These are phyloP conservation scores for Matsumyia berberina DNA, from an alignment of 2,888 invertebrate species.

Conservation along the genomic window DNA sequence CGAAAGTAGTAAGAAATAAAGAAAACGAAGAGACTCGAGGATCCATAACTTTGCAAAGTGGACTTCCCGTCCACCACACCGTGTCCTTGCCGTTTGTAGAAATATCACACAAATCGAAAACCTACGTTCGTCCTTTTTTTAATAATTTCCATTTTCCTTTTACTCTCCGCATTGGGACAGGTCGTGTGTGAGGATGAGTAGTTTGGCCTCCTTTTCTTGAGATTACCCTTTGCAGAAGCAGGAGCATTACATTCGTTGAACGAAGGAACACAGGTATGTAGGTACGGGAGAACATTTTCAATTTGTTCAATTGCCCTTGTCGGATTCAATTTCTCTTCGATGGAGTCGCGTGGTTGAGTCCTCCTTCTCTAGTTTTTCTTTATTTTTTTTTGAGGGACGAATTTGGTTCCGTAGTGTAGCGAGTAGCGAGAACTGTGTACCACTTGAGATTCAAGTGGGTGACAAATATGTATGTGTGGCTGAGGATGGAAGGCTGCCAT, in stretches of 20 bases:
- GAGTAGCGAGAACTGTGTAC: conserved; percentile 33
- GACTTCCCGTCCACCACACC: conserved; percentile 43
- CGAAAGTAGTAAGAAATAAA: conserved; percentile 12
- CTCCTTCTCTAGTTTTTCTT: conserved; percentile 7
- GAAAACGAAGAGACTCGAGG: conserved; percentile 19
- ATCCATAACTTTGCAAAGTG: conserved; percentile 47
- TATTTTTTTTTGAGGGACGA: neutral
- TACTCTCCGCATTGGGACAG: conserved; percentile 6
- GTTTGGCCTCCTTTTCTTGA: conserved; percentile 12
- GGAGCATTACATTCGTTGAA: conserved; percentile 9
- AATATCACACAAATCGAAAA: conserved; percentile 1
- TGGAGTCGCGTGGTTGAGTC: conserved; percentile 45
- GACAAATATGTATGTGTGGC: conserved; percentile 57
- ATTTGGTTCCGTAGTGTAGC: too few species aligned
- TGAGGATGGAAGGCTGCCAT: conserved; percentile 20
- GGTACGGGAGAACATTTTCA: conserved; percentile 56
- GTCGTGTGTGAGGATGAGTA: conserved; percentile 5
- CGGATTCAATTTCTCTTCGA: conserved; percentile 70
- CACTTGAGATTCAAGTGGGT: conserved; percentile 63
- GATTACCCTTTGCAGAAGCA: conserved; percentile 6
- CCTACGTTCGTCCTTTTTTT: conserved; percentile 9
- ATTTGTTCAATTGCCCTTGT: conserved; percentile 76
- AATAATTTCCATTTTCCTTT: conserved; percentile 39
- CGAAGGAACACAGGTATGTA: conserved; percentile 29
- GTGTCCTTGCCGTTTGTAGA: conserved; percentile 3